Conservation (phyloP, 2,113 vertebrate genomes). For the Cephalopterus ornatus region DNA sequence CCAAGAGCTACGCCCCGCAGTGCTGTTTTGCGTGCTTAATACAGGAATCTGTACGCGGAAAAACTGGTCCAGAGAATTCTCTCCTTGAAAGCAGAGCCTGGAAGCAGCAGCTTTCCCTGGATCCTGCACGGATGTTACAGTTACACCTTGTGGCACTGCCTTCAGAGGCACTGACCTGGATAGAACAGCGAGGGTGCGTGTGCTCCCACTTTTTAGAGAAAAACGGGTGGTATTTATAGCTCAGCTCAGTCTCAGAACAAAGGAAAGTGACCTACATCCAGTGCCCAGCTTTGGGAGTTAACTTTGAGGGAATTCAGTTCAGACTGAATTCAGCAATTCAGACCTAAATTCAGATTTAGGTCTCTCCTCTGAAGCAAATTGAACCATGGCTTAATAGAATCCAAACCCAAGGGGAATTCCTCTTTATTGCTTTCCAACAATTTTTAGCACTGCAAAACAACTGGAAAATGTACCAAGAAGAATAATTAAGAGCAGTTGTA, state of each 20-base stretch:
- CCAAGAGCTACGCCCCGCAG: neutral
- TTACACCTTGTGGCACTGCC: neutral
- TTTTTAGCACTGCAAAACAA: neutral
- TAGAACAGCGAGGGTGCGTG: neutral
- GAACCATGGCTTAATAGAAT: neutral
- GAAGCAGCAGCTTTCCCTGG: neutral
- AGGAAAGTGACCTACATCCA: conserved; percentile 32
- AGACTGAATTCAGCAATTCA: neutral
- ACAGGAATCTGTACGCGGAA: neutral
- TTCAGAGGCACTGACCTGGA: neutral
- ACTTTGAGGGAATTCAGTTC: neutral
- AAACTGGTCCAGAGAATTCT: neutral
- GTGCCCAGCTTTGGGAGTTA: neutral
- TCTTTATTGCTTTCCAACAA: neutral
- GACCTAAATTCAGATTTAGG: neutral
- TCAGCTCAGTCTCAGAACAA: neutral
- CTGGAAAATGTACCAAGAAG: neutral
- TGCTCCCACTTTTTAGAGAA: neutral
- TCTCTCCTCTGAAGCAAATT: neutral
- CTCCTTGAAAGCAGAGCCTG: neutral
- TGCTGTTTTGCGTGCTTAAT: neutral
- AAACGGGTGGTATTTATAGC: neutral
- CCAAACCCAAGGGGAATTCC: neutral
- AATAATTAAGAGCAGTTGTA: neutral
- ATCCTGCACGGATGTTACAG: neutral